phyloP scores from a whole-genome alignment of 1,140 invertebrate species.

The Drosophila novamexicana region DNA sequence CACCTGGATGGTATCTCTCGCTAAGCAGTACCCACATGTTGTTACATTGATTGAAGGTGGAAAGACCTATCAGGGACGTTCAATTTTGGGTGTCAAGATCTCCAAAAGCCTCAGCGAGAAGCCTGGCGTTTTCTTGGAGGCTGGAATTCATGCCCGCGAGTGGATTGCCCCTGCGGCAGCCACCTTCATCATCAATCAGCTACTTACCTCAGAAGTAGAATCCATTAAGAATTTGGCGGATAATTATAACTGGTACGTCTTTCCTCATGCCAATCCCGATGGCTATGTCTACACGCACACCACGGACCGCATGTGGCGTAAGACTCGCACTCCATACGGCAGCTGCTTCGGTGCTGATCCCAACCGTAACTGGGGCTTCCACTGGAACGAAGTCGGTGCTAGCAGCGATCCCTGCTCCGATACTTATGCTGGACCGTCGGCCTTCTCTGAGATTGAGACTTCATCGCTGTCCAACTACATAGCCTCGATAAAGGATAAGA shows the following conservation, averaged over 20 bases:
- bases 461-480: conserved; percentile 84
- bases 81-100: conserved; percentile 87
- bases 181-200: conserved; percentile 88
- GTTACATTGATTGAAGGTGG: conserved; percentile 85
- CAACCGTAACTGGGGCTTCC: conserved; percentile 90
- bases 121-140: conserved; percentile 85
- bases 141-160: conserved; percentile 89
- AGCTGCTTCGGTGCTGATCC: conserved; percentile 89
- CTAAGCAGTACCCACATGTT: conserved; percentile 82
- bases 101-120: conserved; percentile 79
- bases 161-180: conserved; percentile 91
- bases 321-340: conserved; percentile 87
- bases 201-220: conserved; percentile 85
- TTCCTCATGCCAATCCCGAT: conserved; percentile 91
- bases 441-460: conserved; percentile 88
- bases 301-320: conserved; percentile 89
- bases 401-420: conserved; percentile 86
- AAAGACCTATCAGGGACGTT: conserved; percentile 86
- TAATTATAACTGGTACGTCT: conserved; percentile 89
- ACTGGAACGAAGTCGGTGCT: conserved; percentile 88
- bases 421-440: conserved; percentile 86
- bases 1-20: conserved; percentile 85
- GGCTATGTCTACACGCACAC: conserved; percentile 90
- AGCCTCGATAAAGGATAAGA: conserved; percentile 69
- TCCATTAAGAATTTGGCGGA: conserved; percentile 85